Conservation (phyloP, 2,113 vertebrate genomes). For the Symphodus melops region DNA sequence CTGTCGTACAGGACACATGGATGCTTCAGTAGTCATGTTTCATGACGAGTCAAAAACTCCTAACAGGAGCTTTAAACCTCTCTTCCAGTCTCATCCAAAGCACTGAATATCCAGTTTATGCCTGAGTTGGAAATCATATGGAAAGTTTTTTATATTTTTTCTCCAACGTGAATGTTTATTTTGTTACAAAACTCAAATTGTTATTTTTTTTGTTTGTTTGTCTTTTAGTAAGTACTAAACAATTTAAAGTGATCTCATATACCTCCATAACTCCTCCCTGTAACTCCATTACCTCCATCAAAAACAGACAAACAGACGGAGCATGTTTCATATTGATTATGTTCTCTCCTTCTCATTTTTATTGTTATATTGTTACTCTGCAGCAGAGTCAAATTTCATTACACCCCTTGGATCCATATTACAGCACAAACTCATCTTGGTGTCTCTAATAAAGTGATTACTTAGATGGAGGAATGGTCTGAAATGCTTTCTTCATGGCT, state of each 20-base stretch:
- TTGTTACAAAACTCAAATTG: too few relatives aligned
- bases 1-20: too few relatives aligned
- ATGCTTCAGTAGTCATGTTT: too few relatives aligned
- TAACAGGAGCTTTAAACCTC: too few relatives aligned
- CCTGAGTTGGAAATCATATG: too few relatives aligned
- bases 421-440: conserved; percentile 85
- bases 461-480: conserved; percentile 74
- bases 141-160: not conserved
- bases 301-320: conserved; percentile 25
- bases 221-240: conserved; percentile 11
- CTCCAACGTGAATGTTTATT: too few relatives aligned
- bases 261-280: too few relatives aligned
- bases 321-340: conserved; percentile 63
- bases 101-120: too few relatives aligned
- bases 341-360: conserved; percentile 63
- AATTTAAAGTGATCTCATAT: conserved; percentile 16
- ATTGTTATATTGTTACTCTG: conserved; percentile 77
- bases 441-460: conserved; percentile 82
- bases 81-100: too few relatives aligned
- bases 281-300: not conserved
- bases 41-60: too few relatives aligned
- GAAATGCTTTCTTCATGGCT: conserved; percentile 71
- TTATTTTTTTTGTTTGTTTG: not conserved
- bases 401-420: conserved; percentile 83
- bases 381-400: conserved; percentile 85